Percentiles rank a stretch among this genome's conserved stretches.
phyloP scores from a whole-genome alignment of 2,888 invertebrate species.

The Chalcosyrphus nemorum region DNA sequence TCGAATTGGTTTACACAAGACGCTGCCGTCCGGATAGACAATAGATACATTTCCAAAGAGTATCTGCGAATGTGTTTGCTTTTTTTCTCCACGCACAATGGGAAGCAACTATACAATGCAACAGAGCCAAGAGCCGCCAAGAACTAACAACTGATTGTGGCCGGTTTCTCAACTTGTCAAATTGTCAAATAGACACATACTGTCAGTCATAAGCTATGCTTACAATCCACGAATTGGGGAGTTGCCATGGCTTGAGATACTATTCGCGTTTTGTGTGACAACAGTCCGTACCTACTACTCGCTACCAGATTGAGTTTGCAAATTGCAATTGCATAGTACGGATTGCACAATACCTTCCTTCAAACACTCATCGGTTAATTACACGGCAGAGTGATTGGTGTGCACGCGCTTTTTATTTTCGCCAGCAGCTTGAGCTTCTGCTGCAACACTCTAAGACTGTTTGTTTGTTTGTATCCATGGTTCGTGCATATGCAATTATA shows the following conservation, averaged over 20 bases:
- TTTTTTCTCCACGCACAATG: slow-evolving; percentile 54
- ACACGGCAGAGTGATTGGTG: slow-evolving; percentile 67
- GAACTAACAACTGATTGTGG: slow-evolving; percentile 43
- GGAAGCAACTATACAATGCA: slow-evolving; percentile 42
- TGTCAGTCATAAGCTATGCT: slow-evolving; percentile 49
- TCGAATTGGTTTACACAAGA: slow-evolving; percentile 63
- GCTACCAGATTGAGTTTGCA: slow-evolving; percentile 62
- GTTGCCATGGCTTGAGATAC: slow-evolving; percentile 12
- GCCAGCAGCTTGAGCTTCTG: not conserved
- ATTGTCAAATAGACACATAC: slow-evolving; percentile 67
- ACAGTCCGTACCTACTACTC: slow-evolving; percentile 35
- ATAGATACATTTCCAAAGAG: slow-evolving; percentile 47
- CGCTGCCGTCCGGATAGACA: slow-evolving; percentile 4
- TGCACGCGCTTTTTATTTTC: slow-evolving; percentile 65
- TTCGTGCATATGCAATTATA: slow-evolving; percentile 69
- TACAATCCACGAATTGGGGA: no score
- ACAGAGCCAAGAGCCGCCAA: slow-evolving; percentile 24
- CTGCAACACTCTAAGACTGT: not conserved
- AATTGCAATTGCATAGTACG: slow-evolving; percentile 70
- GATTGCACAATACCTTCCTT: slow-evolving; percentile 71
- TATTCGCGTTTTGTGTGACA: slow-evolving; percentile 59
- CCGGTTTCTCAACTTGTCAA: slow-evolving; percentile 70
- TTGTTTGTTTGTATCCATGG: slow-evolving; percentile 48
- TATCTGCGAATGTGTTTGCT: not conserved
- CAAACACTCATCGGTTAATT: slow-evolving; percentile 73